These are phyloP conservation scores for Nipponacmea schrenckii DNA, from an alignment of 2,888 invertebrate species.

Conservation along the genomic window DNA sequence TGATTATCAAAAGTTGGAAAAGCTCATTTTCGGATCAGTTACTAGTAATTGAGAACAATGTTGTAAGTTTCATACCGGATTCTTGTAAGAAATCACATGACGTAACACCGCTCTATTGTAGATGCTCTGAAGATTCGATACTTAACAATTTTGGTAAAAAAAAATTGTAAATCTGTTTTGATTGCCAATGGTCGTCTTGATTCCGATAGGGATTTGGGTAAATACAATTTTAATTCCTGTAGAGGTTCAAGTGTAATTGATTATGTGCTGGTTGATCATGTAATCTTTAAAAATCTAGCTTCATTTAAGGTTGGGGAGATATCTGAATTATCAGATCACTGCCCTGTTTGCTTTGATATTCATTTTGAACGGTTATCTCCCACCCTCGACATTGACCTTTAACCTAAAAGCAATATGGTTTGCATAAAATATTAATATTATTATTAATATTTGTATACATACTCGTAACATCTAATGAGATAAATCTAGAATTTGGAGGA, in stretches of 20 bases:
- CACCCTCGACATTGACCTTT: too few relatives aligned
- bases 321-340: slow-evolving; percentile 2
- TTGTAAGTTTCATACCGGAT: too few relatives aligned
- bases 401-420: too few relatives aligned
- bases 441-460: too few relatives aligned
- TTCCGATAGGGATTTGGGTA: slow-evolving; percentile 12
- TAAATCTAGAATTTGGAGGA: too few relatives aligned
- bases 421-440: neutral
- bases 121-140: neutral
- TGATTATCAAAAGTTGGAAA: too few relatives aligned
- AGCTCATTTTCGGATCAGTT: neutral
- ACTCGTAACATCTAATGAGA: too few relatives aligned
- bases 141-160: slow-evolving; percentile 14
- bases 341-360: neutral
- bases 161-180: slow-evolving; percentile 11
- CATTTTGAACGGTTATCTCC: neutral
- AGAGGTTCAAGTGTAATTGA: slow-evolving; percentile 14
- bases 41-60: neutral
- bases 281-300: too few relatives aligned
- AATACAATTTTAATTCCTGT: slow-evolving; percentile 2
- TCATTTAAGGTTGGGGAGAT: too few relatives aligned
- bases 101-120: neutral
- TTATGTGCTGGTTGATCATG: slow-evolving; percentile 17
- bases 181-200: slow-evolving; percentile 17
- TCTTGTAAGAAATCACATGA: too few relatives aligned